These are phyloP conservation scores for Lycodopsis pacificus DNA, from an alignment of 2,797 vertebrate species.

Conservation along the genomic window DNA sequence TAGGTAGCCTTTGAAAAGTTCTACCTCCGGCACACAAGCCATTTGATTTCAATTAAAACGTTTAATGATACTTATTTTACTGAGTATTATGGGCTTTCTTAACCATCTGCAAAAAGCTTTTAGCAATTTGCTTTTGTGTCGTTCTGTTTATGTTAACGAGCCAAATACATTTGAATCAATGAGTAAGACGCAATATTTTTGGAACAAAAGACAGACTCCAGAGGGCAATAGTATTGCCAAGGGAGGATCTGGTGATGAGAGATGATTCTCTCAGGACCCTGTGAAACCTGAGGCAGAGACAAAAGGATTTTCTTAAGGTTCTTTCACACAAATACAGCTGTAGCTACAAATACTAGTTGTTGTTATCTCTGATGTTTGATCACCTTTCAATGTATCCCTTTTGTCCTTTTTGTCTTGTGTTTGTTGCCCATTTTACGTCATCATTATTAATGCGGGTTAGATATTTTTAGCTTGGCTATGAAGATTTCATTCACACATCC, in stretches of 20 bases:
- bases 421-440: neutral
- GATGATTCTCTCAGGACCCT: slow-evolving; percentile 24
- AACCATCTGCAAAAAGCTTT: neutral
- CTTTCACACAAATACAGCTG: neutral
- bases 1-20: neutral
- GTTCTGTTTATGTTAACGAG: neutral
- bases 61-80: slow-evolving; percentile 1
- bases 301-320: neutral
- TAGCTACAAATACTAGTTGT: neutral
- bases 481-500: neutral
- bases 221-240: slow-evolving; percentile 18
- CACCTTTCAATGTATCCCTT: neutral
- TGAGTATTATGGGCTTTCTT: neutral
- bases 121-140: neutral
- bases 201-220: slow-evolving; percentile 4
- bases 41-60: slow-evolving; percentile 28
- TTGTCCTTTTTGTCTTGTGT: neutral
- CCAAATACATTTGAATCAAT: neutral
- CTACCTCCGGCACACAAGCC: neutral
- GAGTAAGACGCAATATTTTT: slow-evolving; percentile 19
- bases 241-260: slow-evolving; percentile 21
- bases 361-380: neutral
- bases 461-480: neutral
- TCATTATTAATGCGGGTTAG: neutral
- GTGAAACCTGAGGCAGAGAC: slow-evolving; percentile 10